A percentile compares a stretch with the other conserved stretches of the same genome.
Evolutionary conservation across 92 coral and sea anemone species (phyloP).

Genomic region (Galaxea fascicularis): DNA sequence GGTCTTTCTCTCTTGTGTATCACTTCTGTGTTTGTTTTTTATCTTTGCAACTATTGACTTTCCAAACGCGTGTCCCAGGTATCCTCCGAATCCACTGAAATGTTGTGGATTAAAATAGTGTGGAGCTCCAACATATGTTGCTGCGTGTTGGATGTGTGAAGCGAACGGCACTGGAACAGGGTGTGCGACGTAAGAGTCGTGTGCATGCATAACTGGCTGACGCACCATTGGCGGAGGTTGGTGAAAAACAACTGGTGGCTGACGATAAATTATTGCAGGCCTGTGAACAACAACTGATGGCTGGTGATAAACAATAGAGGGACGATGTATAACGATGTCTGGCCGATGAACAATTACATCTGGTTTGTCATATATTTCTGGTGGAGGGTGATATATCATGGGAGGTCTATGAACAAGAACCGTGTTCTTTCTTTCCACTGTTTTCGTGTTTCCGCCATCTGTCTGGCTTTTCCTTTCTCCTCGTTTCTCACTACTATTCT

Average conservation of each 20-base stretch:
- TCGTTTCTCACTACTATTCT: not conserved
- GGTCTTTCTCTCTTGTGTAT: constrained; percentile 3
- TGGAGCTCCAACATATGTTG: constrained; percentile 83
- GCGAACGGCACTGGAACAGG: constrained; percentile 75
- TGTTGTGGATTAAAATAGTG: constrained; percentile 60
- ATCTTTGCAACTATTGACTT: constrained; percentile 67
- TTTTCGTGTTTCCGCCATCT: constrained; percentile 11
- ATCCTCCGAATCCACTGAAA: constrained; percentile 62
- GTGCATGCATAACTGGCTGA: constrained; percentile 86
- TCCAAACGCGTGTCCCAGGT: constrained; percentile 42
- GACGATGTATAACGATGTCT: constrained; percentile 87
- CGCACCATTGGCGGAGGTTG: constrained; percentile 96
- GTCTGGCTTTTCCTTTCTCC: not conserved
- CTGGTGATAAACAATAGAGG: constrained; percentile 94
- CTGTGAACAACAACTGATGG: constrained; percentile 95
- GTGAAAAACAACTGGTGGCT: constrained; percentile 97
- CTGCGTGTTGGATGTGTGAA: constrained; percentile 70
- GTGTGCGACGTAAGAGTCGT: constrained; percentile 85
- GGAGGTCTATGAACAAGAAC: constrained; percentile 92
- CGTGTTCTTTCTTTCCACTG: constrained; percentile 82
- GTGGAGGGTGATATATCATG: constrained; percentile 97
- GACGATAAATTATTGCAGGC: constrained; percentile 89
- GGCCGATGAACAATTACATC: constrained; percentile 93
- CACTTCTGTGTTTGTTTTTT: not conserved
- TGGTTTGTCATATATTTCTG: constrained; percentile 97